Evolutionary conservation across 2,888 invertebrate genomes (phyloP).

Genomic region (Malthinus seriepunctatus): DNA sequence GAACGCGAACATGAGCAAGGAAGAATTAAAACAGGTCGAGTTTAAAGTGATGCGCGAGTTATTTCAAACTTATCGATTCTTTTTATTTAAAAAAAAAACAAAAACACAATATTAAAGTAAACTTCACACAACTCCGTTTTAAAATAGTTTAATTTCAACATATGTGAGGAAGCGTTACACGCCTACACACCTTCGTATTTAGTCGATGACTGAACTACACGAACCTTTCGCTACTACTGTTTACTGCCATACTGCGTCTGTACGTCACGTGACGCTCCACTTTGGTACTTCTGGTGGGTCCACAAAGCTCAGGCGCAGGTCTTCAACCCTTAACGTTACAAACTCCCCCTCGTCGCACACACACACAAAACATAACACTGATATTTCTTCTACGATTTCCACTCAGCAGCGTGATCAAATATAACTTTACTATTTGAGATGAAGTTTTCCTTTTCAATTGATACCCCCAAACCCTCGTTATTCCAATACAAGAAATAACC

Average conservation of each 20-base stretch:
- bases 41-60: conserved; percentile 20
- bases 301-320: conserved; percentile 34
- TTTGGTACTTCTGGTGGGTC: conserved; percentile 39
- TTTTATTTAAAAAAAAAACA: too few relatives aligned
- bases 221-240: conserved; percentile 17
- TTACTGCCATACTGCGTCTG: conserved; percentile 53
- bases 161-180: conserved; percentile 11
- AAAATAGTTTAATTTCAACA: neutral
- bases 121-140: neutral
- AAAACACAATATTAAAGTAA: too few relatives aligned
- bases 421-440: conserved; percentile 25
- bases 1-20: conserved; percentile 26
- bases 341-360: neutral
- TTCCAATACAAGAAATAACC: neutral
- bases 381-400: conserved; percentile 28
- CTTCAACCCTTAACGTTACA: conserved; percentile 21
- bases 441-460: conserved; percentile 21
- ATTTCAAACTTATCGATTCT: too few relatives aligned
- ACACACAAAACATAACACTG: conserved; percentile 20
- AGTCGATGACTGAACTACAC: conserved; percentile 25
- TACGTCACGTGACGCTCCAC: conserved; percentile 51
- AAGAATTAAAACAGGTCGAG: conserved; percentile 28
- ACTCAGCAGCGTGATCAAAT: conserved; percentile 28
- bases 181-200: conserved; percentile 18
- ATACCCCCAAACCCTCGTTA: neutral